Conservation (phyloP, 2,797 vertebrate species). For the Thamnophis elegans region DNA sequence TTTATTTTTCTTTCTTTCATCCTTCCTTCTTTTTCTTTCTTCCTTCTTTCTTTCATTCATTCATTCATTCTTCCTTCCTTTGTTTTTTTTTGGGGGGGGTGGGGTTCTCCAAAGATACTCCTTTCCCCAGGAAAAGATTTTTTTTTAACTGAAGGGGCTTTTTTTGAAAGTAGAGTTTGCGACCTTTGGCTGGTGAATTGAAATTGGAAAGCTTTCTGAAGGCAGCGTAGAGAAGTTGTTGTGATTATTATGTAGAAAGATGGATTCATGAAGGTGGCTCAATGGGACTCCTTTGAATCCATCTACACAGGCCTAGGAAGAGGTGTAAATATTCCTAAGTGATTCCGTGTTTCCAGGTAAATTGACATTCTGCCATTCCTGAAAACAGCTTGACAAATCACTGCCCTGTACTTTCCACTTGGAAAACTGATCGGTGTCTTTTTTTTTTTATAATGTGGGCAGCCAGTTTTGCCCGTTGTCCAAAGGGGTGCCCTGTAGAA, state of each 20-base stretch:
- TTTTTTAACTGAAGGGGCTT: not conserved
- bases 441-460: conserved; percentile 46
- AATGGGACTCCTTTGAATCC: not conserved
- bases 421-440: conserved; percentile 47
- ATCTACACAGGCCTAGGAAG: not conserved
- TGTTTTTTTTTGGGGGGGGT: too few relatives aligned
- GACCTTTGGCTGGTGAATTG: not conserved
- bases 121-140: not conserved
- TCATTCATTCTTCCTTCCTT: too few relatives aligned
- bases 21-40: too few relatives aligned
- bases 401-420: conserved; percentile 33
- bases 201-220: conserved; percentile 1
- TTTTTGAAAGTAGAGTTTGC: not conserved
- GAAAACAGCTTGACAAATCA: conserved; percentile 4
- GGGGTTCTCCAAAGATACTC: not conserved
- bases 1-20: too few relatives aligned
- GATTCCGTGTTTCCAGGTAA: not conserved
- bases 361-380: not conserved
- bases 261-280: not conserved
- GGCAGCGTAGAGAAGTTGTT: not conserved
- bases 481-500: conserved; percentile 48
- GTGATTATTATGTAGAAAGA: not conserved
- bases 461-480: conserved; percentile 50
- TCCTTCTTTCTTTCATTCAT: too few relatives aligned
- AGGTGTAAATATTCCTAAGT: not conserved